A percentile compares a stretch with the other conserved stretches of the same genome.
Evolutionary conservation across 1,140 invertebrate genomes (phyloP).

Genomic region (Lamellibrachia luymesi): DNA sequence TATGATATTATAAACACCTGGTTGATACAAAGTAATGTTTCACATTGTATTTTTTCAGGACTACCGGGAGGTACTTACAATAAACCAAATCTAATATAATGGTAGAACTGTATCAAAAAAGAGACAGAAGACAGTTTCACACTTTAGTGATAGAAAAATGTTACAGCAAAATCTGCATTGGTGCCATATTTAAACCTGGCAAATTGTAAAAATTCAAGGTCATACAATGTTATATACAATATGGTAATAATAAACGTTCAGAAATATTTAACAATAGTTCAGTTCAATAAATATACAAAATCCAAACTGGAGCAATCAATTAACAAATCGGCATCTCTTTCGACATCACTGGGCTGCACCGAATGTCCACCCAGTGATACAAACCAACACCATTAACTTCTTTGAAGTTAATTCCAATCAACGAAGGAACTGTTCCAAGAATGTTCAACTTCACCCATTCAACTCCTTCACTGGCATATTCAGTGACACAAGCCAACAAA

Average conservation of each 20-base stretch:
- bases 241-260: background rate
- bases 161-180: background rate
- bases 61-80: background rate
- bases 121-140: background rate
- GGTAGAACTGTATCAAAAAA: background rate
- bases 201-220: background rate
- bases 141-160: background rate
- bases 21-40: background rate
- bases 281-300: constrained; percentile 1
- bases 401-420: background rate
- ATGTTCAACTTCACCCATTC: background rate
- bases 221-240: background rate
- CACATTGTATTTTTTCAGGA: background rate
- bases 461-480: background rate
- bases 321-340: background rate
- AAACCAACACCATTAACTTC: background rate
- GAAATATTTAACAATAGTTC: background rate
- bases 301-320: background rate
- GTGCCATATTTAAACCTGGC: background rate
- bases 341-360: background rate
- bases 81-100: background rate
- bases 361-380: background rate
- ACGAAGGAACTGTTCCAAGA: background rate
- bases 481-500: background rate
- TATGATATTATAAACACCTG: background rate